Evolutionary conservation across 2,797 vertebrate species (phyloP).

Genomic region (Cyclopterus lumpus): DNA sequence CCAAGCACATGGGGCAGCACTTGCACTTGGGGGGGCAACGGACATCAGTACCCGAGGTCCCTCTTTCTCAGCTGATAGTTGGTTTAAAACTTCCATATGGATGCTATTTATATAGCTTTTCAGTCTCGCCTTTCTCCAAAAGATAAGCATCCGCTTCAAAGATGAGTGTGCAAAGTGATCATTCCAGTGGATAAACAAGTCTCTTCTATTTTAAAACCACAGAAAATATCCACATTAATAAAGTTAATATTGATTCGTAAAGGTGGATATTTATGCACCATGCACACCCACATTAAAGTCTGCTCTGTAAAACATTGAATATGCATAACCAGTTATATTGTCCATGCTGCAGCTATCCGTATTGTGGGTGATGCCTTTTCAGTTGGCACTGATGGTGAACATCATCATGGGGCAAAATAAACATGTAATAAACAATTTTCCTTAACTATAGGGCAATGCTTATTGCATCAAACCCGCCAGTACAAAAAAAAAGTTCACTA

Average conservation of each 20-base stretch:
- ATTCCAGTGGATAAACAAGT: background rate
- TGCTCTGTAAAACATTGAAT: slow-evolving; percentile 27
- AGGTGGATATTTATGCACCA: slow-evolving; percentile 20
- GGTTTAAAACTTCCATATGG: background rate
- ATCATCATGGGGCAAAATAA: slow-evolving; percentile 24
- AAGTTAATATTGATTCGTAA: background rate
- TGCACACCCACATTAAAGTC: slow-evolving; percentile 6
- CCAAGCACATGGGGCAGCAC: slow-evolving; percentile 63
- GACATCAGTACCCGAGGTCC: rapidly evolving
- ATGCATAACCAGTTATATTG: slow-evolving; percentile 47
- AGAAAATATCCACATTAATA: slow-evolving; percentile 11
- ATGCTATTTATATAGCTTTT: background rate
- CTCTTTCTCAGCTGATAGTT: background rate
- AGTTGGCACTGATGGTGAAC: background rate
- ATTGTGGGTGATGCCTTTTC: slow-evolving; percentile 10
- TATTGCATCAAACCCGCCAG: background rate
- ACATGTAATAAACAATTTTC: background rate
- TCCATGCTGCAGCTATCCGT: slow-evolving; percentile 39
- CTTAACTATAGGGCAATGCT: background rate
- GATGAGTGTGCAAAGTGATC: background rate
- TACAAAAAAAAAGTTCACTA: background rate
- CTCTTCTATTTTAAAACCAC: background rate
- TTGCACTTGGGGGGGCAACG: slow-evolving; percentile 54
- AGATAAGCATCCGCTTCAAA: background rate
- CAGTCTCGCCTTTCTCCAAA: background rate